phyloP scores from a whole-genome alignment of 2,113 vertebrate species.

The Poeciliopsis turrubarensis region DNA sequence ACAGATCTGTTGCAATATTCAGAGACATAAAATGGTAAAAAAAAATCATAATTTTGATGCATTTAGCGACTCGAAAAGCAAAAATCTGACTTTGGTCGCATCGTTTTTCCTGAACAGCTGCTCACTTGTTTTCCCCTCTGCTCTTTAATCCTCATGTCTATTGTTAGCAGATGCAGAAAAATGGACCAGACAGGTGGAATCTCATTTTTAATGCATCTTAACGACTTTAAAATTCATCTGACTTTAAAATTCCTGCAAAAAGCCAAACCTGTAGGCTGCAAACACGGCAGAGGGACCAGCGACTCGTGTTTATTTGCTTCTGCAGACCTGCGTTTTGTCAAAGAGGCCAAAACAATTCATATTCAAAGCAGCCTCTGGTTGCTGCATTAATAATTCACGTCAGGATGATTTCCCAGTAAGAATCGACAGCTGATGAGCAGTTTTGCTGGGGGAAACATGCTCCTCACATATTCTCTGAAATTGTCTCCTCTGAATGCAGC shows the following conservation, averaged over 20 bases:
- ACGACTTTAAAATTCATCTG: constrained; percentile 33
- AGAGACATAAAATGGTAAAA: not conserved
- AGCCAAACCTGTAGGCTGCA: constrained; percentile 29
- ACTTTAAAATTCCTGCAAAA: constrained; percentile 42
- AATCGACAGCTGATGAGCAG: not conserved
- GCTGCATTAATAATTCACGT: not conserved
- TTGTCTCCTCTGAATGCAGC: not conserved
- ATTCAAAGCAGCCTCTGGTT: not conserved
- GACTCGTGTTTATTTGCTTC: not conserved
- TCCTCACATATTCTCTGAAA: not conserved
- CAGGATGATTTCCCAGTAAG: not conserved
- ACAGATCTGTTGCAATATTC: no score
- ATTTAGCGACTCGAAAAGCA: not conserved
- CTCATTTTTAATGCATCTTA: constrained; percentile 66
- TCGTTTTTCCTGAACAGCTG: not conserved
- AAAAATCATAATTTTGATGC: not conserved
- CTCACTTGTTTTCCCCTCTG: constrained; percentile 1
- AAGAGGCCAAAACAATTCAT: not conserved
- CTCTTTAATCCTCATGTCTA: constrained; percentile 28
- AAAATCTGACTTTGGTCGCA: not conserved
- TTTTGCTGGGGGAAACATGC: not conserved
- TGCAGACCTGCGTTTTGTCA: not conserved
- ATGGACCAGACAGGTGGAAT: constrained; percentile 56
- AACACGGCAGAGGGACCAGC: no score
- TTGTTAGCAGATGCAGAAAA: constrained; percentile 33